Conservation (phyloP, 2,113 vertebrate species). For the Solea solea region DNA sequence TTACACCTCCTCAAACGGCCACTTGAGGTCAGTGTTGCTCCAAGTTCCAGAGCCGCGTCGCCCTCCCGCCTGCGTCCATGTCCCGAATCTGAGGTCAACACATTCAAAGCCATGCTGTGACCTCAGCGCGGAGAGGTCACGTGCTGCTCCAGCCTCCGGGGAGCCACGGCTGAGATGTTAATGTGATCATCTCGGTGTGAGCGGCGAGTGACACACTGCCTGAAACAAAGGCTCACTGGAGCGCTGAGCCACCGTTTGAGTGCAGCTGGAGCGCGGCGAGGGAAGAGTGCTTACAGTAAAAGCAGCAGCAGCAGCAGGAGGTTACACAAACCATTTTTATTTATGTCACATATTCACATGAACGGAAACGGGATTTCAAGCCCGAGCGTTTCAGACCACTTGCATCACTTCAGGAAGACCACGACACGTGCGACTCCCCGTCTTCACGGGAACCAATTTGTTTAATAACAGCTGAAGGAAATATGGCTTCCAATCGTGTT, state of each 20-base stretch:
- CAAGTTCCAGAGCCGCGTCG: neutral
- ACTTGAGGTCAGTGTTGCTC: constrained; percentile 72
- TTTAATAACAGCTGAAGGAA: too few relatives aligned
- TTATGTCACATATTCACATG: constrained; percentile 13
- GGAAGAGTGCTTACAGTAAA: neutral
- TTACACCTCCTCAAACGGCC: constrained; percentile 21
- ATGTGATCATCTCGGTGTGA: neutral
- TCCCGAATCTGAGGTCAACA: constrained; percentile 63
- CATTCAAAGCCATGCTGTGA: constrained; percentile 22
- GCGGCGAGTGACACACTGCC: neutral
- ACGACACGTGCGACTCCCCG: too few relatives aligned
- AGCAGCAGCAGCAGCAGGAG: constrained; percentile 11
- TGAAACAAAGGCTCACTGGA: constrained; percentile 21
- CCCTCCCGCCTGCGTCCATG: neutral
- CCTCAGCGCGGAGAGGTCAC: constrained; percentile 27
- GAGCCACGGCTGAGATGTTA: neutral
- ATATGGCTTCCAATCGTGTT: too few relatives aligned
- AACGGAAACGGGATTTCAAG: constrained; percentile 28
- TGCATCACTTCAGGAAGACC: neutral
- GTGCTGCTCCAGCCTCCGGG: constrained; percentile 12
- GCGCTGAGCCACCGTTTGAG: neutral
- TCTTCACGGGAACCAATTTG: too few relatives aligned
- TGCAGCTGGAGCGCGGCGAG: too few relatives aligned
- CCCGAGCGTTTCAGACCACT: constrained; percentile 1
- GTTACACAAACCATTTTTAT: constrained; percentile 26